Conservation (phyloP, 1,140 invertebrate genomes). For the Chymomyza costata region DNA sequence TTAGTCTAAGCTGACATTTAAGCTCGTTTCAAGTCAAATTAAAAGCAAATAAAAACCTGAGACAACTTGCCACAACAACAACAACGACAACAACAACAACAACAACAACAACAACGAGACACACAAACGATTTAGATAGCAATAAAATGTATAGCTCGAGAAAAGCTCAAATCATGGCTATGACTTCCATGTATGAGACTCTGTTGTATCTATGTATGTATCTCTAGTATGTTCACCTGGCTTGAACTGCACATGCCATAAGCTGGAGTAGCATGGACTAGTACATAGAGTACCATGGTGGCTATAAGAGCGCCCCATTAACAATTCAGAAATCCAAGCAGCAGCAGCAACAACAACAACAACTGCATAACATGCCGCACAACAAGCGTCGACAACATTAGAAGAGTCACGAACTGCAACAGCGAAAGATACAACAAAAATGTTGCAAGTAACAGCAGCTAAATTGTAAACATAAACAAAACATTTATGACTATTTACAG, state of each 20-base stretch:
- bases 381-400: slow-evolving; percentile 70
- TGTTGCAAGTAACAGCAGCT: slow-evolving; percentile 49
- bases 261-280: too few species aligned
- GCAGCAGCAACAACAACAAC: slow-evolving; percentile 34
- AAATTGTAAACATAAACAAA: slow-evolving; percentile 73
- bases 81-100: too few species aligned
- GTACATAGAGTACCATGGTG: too few species aligned
- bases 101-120: neutral
- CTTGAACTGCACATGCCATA: slow-evolving; percentile 68
- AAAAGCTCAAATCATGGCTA: too few species aligned
- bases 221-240: too few species aligned
- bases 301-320: slow-evolving; percentile 46
- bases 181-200: too few species aligned
- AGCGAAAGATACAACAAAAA: slow-evolving; percentile 34
- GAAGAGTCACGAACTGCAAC: slow-evolving; percentile 63
- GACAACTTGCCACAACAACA: slow-evolving; percentile 27
- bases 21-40: slow-evolving; percentile 56
- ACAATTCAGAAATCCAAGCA: slow-evolving; percentile 67
- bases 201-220: too few species aligned
- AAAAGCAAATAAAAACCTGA: slow-evolving; percentile 62
- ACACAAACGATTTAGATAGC: slow-evolving; percentile 66
- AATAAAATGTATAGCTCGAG: slow-evolving; percentile 65
- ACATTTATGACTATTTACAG: slow-evolving; percentile 73
- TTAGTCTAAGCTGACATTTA: slow-evolving; percentile 63
- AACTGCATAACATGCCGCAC: slow-evolving; percentile 40